Evolutionary conservation across 2,113 vertebrate species (phyloP).

Genomic region (Cariama cristata): DNA sequence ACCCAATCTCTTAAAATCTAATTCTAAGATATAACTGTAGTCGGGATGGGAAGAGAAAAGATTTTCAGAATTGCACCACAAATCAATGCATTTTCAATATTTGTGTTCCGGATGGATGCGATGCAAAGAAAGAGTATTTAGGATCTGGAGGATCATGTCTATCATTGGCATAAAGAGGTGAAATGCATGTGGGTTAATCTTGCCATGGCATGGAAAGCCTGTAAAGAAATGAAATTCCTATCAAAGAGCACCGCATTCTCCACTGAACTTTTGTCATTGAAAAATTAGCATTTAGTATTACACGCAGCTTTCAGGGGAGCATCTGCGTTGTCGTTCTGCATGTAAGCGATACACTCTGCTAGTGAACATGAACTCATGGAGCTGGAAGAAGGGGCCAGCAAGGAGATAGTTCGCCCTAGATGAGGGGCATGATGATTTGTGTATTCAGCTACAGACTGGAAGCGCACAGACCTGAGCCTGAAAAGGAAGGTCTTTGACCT

Average conservation of each 20-base stretch:
- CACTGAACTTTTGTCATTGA: neutral
- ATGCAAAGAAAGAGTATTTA: neutral
- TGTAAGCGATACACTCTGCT: neutral
- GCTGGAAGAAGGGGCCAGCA: neutral
- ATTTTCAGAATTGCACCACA: neutral
- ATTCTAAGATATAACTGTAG: neutral
- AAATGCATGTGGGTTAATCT: neutral
- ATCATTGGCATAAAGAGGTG: neutral
- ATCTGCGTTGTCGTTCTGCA: neutral
- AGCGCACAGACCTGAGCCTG: neutral
- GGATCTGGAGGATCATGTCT: neutral
- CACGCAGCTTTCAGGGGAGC: neutral
- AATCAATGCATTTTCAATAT: neutral
- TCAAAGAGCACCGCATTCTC: neutral
- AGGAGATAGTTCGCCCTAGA: neutral
- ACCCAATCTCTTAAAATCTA: neutral
- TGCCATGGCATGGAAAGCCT: neutral
- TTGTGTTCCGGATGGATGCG: neutral
- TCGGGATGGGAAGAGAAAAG: neutral
- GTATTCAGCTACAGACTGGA: neutral
- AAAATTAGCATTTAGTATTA: neutral
- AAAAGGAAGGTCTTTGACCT: neutral
- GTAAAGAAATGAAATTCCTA: neutral
- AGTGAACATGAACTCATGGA: rapidly evolving
- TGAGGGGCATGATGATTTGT: neutral